phyloP scores from a whole-genome alignment of 2,113 vertebrate genomes.

The Amia ocellicauda region DNA sequence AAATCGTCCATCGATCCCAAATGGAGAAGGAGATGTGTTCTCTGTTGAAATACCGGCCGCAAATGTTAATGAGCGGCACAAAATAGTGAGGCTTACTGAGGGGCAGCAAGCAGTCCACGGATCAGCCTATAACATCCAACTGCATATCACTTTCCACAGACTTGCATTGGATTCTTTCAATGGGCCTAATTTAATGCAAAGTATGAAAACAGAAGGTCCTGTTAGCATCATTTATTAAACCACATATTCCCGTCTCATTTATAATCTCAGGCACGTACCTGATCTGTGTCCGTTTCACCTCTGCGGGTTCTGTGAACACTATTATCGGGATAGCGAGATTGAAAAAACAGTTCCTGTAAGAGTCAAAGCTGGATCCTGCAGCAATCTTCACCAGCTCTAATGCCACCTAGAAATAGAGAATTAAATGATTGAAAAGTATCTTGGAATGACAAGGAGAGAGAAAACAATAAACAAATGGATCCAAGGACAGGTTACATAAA shows the following conservation, averaged over 20 bases:
- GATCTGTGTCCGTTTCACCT: constrained; percentile 84
- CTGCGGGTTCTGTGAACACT: constrained; percentile 87
- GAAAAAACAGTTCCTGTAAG: constrained; percentile 95
- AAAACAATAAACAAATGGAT: not conserved
- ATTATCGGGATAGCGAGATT: constrained; percentile 94
- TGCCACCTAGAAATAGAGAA: constrained; percentile 72
- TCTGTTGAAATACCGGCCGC: constrained; percentile 73
- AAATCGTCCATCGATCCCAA: constrained; percentile 94
- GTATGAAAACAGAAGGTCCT: too few relatives aligned
- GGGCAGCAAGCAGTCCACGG: too few relatives aligned
- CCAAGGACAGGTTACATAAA: too few relatives aligned
- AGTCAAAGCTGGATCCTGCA: constrained; percentile 78
- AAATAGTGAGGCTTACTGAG: too few relatives aligned
- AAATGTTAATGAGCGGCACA: too few relatives aligned
- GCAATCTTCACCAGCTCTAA: constrained; percentile 90
- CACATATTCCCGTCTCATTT: too few relatives aligned
- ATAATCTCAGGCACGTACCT: constrained; percentile 62
- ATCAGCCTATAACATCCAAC: too few relatives aligned
- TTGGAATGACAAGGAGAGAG: not conserved
- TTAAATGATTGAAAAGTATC: constrained; percentile 7
- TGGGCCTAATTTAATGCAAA: too few relatives aligned
- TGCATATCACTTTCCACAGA: too few relatives aligned
- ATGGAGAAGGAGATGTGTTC: constrained; percentile 92
- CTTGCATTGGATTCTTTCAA: too few relatives aligned
- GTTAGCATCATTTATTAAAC: too few relatives aligned